A percentile compares a stretch with the other conserved stretches of the same genome.
These are phyloP conservation scores for Andrena cerasifolii DNA, from an alignment of 1,140 invertebrate genomes.

Conservation along the genomic window DNA sequence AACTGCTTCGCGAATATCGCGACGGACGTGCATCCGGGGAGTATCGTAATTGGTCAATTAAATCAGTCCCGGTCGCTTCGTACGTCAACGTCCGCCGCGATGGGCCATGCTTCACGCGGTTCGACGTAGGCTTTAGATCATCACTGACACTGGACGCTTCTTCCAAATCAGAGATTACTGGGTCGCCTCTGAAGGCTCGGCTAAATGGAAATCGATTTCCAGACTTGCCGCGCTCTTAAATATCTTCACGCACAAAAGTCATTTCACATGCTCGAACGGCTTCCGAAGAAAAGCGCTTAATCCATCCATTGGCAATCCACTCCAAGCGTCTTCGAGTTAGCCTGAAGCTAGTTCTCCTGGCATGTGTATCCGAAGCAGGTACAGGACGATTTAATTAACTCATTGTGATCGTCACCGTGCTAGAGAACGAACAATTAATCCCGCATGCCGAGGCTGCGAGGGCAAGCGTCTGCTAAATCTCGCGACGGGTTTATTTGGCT, in stretches of 20 bases:
- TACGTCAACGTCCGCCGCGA: slow-evolving; percentile 49
- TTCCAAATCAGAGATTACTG: not conserved
- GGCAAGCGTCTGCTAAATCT: slow-evolving; percentile 42
- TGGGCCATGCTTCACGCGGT: slow-evolving; percentile 16
- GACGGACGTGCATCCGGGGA: slow-evolving; percentile 5
- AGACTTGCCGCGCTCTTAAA: too few species aligned
- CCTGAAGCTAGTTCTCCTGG: not conserved
- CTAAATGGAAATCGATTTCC: too few species aligned
- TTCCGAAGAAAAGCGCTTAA: too few species aligned
- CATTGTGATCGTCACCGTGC: slow-evolving; percentile 17
- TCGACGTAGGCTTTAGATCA: slow-evolving; percentile 25
- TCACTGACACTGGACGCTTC: slow-evolving; percentile 21
- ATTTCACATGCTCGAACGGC: too few species aligned
- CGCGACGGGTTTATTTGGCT: slow-evolving; percentile 52
- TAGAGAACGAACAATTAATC: slow-evolving; percentile 34
- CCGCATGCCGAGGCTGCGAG: slow-evolving; percentile 12
- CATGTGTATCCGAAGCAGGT: not conserved
- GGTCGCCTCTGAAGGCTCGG: too few species aligned
- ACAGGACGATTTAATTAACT: slow-evolving; percentile 40
- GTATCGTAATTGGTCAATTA: slow-evolving; percentile 63
- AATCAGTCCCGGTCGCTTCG: slow-evolving; percentile 57
- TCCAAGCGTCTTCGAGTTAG: too few species aligned
- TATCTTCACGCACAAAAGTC: too few species aligned
- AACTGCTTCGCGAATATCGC: slow-evolving; percentile 20
- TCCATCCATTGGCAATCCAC: too few species aligned